Evolutionary conservation across 2,888 invertebrate species (phyloP), one percentile per base, ranked within the genome.

Genomic region (Cancer borealis): DNA sequence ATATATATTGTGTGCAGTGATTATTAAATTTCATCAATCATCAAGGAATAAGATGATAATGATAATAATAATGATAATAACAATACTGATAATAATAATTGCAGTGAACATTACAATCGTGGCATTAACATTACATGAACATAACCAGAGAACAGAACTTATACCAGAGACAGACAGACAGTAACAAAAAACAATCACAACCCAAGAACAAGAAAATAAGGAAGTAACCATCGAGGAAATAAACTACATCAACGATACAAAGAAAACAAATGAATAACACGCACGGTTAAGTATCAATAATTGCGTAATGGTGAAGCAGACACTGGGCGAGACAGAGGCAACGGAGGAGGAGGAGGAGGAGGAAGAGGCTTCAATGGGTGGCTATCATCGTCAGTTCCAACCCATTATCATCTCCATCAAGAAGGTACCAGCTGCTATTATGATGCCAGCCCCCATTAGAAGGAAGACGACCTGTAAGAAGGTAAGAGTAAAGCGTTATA

Each of bases 381-480:
- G 91, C 21, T 66, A 66, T 21, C 91, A 46, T 26, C 54, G 21
- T 66, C 66, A 66, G 6, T 66, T n/a, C 66, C 66, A 66, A 21
- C 66, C 21, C 30, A 79, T 79, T 21, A 79, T 12, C 79, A 88
- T 10, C 49, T 88, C 88, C 47, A 88, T 12, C 39, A 89, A 26
- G 87, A 92, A 92, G 17, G 54, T 30, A 45, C 54, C 30, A 6
- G 47, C 54, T 14, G 92, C 92, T 2, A 39, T 30, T 1, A 60
- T 8, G 60, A 92, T 45, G 1, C 92, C 92, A 17, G 8, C 88
- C 4, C 60, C 92, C 45, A 88, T 6, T 8, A 92, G n/a, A 10
- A 92, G 88, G 66, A 92, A 92, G 10, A 92, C 92, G 10, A 54
- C 92, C 92, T 92, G 92, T 26, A 84, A 17, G 49, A 21, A 39